phyloP scores from a whole-genome alignment of 2,113 vertebrate species.

The Ophiodon elongatus region DNA sequence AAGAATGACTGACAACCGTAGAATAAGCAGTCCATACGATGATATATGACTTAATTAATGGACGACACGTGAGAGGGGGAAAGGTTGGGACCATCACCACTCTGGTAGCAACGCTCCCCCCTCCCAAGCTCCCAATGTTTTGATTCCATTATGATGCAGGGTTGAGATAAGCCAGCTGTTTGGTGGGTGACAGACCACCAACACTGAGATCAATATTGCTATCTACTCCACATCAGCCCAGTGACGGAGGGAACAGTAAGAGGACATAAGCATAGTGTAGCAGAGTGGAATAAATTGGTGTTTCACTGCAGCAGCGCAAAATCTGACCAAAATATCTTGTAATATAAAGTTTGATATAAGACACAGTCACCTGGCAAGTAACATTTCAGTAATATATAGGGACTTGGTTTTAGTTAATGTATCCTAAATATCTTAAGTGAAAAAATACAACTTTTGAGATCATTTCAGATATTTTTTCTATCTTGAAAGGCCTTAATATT shows the following conservation, averaged over 20 bases:
- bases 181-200: conserved; percentile 34
- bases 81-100: conserved; percentile 11
- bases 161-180: conserved; percentile 50
- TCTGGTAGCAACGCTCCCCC: conserved; percentile 7
- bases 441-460: background rate
- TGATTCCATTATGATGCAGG: conserved; percentile 60
- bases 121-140: conserved; percentile 29
- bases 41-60: conserved; percentile 65
- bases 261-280: conserved; percentile 20
- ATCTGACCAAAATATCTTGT: background rate
- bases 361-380: background rate
- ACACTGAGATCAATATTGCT: conserved; percentile 59
- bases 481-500: background rate
- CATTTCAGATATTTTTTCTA: background rate
- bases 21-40: conserved; percentile 28
- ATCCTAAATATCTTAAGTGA: background rate
- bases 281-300: background rate
- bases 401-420: background rate
- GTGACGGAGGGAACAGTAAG: conserved; percentile 12
- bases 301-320: background rate
- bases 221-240: conserved; percentile 33
- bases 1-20: conserved; percentile 41
- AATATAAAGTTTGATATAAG: background rate
- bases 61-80: conserved; percentile 6
- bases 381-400: background rate